Percentiles rank a stretch among this genome's conserved stretches.
Conservation (phyloP, 2,797 vertebrate species). For the Trachops cirrhosus region DNA sequence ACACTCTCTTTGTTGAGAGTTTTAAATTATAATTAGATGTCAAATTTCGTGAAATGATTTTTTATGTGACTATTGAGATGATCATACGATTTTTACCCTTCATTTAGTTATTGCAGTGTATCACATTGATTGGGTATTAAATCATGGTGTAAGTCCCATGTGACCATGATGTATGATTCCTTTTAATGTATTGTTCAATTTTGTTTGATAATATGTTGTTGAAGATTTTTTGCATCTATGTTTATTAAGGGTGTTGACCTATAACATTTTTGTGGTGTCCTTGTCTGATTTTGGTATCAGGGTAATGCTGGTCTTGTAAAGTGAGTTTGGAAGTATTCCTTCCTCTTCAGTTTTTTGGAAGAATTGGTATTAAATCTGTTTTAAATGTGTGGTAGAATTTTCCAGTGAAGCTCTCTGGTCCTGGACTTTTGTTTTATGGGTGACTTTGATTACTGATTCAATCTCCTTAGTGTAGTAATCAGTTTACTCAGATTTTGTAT, state of each 20-base stretch:
- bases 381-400: background rate
- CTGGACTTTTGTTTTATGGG: background rate
- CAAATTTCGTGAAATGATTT: background rate
- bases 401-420: background rate
- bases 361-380: background rate
- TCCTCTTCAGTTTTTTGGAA: background rate
- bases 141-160: background rate
- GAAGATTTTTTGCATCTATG: background rate
- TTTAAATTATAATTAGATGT: background rate
- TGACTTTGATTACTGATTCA: background rate
- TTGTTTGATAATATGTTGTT: background rate
- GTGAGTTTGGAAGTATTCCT: background rate
- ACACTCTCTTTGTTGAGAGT: background rate
- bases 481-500: background rate
- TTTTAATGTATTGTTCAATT: background rate
- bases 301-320: background rate
- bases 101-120: background rate
- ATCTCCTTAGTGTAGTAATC: background rate
- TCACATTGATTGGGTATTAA: background rate
- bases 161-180: background rate
- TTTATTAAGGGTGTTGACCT: background rate
- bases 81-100: background rate
- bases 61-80: background rate
- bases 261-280: background rate
- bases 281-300: background rate